A percentile compares a stretch with the other conserved stretches of the same genome.
phyloP scores from a whole-genome alignment of 2,113 vertebrate genomes.

The Podilymbus podiceps region DNA sequence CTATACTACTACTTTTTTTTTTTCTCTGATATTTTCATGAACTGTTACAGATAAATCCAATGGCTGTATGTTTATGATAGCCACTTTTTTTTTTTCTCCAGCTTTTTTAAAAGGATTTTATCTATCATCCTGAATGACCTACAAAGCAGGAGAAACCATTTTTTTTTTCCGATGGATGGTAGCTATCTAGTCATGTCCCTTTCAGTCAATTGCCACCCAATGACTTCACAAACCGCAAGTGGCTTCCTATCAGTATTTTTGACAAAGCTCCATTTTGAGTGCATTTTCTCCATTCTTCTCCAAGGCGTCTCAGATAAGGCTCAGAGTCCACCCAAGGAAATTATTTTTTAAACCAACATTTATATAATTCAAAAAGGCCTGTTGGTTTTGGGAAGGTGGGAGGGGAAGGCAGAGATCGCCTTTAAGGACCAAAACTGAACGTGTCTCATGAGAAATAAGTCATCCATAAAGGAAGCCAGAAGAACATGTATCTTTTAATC shows the following conservation, averaged over 20 bases:
- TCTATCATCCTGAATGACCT: too few species aligned
- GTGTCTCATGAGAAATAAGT: not conserved
- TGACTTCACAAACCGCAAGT: not conserved
- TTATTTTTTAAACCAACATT: not conserved
- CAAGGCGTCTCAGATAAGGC: not conserved
- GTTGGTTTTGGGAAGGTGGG: not conserved
- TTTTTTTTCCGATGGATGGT: too few species aligned
- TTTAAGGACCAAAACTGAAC: not conserved
- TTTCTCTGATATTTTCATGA: not conserved
- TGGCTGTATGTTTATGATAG: accelerated
- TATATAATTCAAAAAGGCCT: not conserved
- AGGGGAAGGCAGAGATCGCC: not conserved
- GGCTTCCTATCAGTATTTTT: not conserved
- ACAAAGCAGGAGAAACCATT: too few species aligned
- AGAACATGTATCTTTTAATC: not conserved
- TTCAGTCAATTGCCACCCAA: not conserved
- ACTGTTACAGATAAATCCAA: not conserved
- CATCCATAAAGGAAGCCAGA: not conserved
- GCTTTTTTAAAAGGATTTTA: too few species aligned
- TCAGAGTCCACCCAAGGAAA: not conserved
- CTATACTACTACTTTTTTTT: not conserved
- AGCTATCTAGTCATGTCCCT: not conserved
- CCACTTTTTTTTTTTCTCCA: too few species aligned
- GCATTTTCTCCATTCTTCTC: not conserved
- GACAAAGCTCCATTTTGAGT: not conserved